Evolutionary conservation across 2,113 vertebrate genomes (phyloP).

Genomic region (Pterocles gutturalis): DNA sequence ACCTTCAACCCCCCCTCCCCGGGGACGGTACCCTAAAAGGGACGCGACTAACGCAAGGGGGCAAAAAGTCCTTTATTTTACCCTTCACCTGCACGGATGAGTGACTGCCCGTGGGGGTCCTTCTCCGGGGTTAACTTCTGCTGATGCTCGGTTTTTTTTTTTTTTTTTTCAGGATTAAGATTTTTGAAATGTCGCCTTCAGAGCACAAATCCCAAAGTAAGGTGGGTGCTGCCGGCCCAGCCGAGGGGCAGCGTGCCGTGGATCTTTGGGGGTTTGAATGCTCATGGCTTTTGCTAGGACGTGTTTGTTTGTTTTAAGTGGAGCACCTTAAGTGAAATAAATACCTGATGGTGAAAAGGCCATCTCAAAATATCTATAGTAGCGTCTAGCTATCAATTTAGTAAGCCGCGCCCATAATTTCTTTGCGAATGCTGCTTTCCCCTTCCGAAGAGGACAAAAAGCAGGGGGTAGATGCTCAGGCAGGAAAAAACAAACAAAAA

Average conservation of each 20-base stretch:
- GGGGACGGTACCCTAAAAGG: neutral
- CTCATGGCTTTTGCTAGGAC: neutral
- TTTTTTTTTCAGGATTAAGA: neutral
- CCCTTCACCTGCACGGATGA: neutral
- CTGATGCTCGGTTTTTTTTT: neutral
- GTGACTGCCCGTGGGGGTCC: too few relatives aligned
- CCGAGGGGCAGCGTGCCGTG: neutral
- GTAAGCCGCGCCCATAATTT: neutral
- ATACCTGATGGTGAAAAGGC: neutral
- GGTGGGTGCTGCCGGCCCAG: rapidly evolving
- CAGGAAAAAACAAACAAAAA: neutral
- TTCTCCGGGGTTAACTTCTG: neutral
- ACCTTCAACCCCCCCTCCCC: too few relatives aligned
- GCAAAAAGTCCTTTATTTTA: neutral
- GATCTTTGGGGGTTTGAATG: neutral
- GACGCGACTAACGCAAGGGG: neutral
- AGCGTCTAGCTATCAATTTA: rapidly evolving
- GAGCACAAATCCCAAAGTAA: neutral
- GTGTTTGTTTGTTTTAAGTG: neutral
- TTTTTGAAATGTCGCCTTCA: neutral
- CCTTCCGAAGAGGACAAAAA: neutral
- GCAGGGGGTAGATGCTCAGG: neutral
- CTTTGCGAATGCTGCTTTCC: neutral
- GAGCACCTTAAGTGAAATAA: neutral
- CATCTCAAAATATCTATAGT: neutral